Conservation (phyloP, 2,888 invertebrate species). For the Cerastis rubricosa region DNA sequence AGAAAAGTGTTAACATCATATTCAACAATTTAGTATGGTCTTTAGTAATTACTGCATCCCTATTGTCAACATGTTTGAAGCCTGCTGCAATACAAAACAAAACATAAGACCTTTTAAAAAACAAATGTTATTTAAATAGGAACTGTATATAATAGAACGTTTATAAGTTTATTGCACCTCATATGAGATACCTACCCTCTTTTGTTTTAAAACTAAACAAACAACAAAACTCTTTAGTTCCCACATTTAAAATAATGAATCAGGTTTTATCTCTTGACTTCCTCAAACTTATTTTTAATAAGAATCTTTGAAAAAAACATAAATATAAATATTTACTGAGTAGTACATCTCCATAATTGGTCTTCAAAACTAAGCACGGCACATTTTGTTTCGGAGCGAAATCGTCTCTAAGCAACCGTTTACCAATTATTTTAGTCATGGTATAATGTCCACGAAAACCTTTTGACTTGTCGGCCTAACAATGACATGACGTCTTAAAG, state of each 20-base stretch:
- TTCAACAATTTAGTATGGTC: too few relatives aligned
- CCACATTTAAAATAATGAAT: neutral
- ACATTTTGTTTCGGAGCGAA: neutral
- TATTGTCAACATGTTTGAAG: neutral
- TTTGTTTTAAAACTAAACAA: neutral
- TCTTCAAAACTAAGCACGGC: neutral
- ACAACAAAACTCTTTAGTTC: neutral
- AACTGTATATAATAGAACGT: neutral
- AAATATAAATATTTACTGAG: neutral
- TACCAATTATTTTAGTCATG: slow-evolving; percentile 2
- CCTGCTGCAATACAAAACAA: neutral
- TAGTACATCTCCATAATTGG: slow-evolving; percentile 1
- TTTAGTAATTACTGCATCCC: neutral
- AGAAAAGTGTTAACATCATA: neutral
- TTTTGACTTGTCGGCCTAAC: too few relatives aligned
- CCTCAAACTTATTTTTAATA: slow-evolving; percentile 1
- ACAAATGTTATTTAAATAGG: neutral
- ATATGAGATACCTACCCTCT: neutral
- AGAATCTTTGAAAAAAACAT: neutral
- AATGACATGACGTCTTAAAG: too few relatives aligned
- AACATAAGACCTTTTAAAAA: neutral
- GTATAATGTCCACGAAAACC: slow-evolving; percentile 8
- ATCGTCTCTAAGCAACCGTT: neutral
- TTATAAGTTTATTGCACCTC: neutral
- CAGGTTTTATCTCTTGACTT: neutral